Evolutionary conservation across 2,888 invertebrate genomes (phyloP).

Genomic region (Sepioteuthis lessoniana): DNA sequence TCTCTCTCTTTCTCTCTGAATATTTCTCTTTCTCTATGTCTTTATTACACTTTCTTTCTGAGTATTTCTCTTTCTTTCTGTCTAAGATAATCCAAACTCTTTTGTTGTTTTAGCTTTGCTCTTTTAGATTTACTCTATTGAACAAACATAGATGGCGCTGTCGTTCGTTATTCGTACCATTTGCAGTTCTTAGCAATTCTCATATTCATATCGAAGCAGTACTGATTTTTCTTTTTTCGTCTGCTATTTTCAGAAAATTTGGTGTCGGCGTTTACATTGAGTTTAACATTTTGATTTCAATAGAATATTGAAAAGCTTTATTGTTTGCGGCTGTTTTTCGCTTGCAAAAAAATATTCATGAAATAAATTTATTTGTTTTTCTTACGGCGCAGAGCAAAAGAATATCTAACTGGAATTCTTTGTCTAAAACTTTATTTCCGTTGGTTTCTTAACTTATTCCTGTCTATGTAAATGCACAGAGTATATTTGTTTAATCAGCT

Average conservation of each 20-base stretch:
- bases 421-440: not conserved
- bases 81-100: not conserved
- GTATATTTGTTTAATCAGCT: not conserved
- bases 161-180: not conserved
- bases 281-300: not conserved
- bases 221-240: not conserved
- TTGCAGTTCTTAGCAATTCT: not conserved
- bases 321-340: not conserved
- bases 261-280: not conserved
- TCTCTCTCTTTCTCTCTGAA: too few relatives aligned
- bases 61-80: too few relatives aligned
- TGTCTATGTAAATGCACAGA: not conserved
- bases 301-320: not conserved
- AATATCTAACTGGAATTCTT: not conserved
- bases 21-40: too few relatives aligned
- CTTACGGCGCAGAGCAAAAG: not conserved
- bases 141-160: not conserved
- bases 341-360: not conserved
- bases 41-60: too few relatives aligned
- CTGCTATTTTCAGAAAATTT: conserved; percentile 33
- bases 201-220: not conserved
- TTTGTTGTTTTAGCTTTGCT: conserved; percentile 1
- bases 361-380: conserved; percentile 24
- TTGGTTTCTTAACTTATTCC: not conserved
- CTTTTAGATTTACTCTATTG: not conserved